Percentiles rank a stretch among this genome's conserved stretches.
These are phyloP conservation scores for Megaceryle maxima DNA, from an alignment of 2,113 vertebrate genomes.

Conservation along the genomic window DNA sequence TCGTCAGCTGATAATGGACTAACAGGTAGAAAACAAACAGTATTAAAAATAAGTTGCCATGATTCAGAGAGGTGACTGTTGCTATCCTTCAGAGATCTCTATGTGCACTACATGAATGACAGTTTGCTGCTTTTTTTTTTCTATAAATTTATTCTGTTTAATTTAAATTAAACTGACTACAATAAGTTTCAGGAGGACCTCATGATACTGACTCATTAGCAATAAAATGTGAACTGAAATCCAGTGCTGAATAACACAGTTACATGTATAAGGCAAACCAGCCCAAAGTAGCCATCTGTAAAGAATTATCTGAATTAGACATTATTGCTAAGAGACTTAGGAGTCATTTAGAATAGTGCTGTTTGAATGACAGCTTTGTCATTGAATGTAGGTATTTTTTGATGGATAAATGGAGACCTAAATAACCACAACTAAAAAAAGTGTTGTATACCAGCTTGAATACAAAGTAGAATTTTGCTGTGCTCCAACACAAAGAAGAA, in stretches of 20 bases:
- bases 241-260: background rate
- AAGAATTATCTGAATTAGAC: background rate
- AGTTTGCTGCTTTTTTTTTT: background rate
- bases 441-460: background rate
- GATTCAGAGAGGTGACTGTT: background rate
- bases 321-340: background rate
- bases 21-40: background rate
- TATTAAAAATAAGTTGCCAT: background rate
- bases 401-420: background rate
- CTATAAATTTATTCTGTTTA: background rate
- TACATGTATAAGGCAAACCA: background rate
- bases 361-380: background rate
- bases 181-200: background rate
- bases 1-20: background rate
- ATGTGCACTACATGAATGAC: background rate
- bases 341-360: background rate
- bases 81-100: background rate
- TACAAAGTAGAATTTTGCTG: background rate
- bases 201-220: background rate
- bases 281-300: background rate
- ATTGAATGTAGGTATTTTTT: background rate
- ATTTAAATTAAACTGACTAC: background rate
- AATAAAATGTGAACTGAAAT: background rate
- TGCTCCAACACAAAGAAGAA: background rate
- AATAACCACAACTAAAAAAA: background rate